These are phyloP conservation scores for Gila orcuttii DNA, from an alignment of 2,113 vertebrate genomes.

Conservation along the genomic window DNA sequence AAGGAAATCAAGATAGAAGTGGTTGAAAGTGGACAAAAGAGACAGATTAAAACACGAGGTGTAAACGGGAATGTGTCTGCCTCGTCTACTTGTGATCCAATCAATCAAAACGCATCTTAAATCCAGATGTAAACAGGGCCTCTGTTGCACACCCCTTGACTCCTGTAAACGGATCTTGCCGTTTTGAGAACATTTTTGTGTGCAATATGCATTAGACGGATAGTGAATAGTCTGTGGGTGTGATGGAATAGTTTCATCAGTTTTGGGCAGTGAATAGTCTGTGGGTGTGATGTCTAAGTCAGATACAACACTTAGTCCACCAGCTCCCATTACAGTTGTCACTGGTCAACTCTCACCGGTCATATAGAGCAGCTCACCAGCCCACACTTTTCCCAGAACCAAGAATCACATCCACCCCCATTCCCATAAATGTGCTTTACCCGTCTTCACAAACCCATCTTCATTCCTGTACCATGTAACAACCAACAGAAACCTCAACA, in stretches of 20 bases:
- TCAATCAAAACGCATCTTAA: no score
- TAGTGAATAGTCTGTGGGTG: neutral
- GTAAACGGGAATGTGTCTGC: no score
- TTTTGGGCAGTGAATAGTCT: neutral
- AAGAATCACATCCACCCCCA: neutral
- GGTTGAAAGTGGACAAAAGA: no score
- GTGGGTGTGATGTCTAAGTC: slow-evolving; percentile 22
- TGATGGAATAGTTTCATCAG: neutral
- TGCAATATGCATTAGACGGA: slow-evolving; percentile 9
- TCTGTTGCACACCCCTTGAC: neutral
- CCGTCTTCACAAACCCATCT: neutral
- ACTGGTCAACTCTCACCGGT: slow-evolving; percentile 5
- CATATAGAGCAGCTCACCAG: slow-evolving; percentile 11
- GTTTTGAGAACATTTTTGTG: neutral
- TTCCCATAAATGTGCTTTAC: neutral
- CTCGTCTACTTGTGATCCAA: no score
- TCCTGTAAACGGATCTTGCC: neutral
- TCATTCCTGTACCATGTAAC: neutral
- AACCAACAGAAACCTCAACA: neutral
- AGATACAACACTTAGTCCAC: neutral
- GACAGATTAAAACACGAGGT: no score
- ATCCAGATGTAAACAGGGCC: no score
- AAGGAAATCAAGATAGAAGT: no score
- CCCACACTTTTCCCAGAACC: slow-evolving; percentile 54
- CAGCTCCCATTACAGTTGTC: slow-evolving; percentile 33